Percentiles rank a stretch among this genome's conserved stretches.
Evolutionary conservation across 1,140 invertebrate species (phyloP).

Genomic region (Tenebrio molitor): DNA sequence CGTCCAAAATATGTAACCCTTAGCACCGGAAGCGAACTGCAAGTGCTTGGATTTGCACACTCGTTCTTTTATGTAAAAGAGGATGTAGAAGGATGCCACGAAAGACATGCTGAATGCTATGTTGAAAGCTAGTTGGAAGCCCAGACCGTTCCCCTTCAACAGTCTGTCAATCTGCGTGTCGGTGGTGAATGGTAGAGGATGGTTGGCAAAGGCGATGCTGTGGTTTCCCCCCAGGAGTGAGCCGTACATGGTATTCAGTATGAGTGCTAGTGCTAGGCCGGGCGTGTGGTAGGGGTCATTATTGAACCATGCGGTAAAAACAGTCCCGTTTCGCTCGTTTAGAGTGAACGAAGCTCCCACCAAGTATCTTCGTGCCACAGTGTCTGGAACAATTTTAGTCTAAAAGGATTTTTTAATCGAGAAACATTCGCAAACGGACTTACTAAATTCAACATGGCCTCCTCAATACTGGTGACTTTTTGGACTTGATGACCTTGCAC

Average conservation of each 20-base stretch:
- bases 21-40: conserved; percentile 82
- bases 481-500: conserved; percentile 10
- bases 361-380: conserved; percentile 65
- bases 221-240: conserved; percentile 59
- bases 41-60: conserved; percentile 74
- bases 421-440: no score
- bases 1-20: conserved; percentile 80
- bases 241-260: conserved; percentile 64
- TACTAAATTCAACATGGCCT: conserved; percentile 52
- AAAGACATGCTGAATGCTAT: conserved; percentile 78
- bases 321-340: conserved; percentile 22
- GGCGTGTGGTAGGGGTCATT: conserved; percentile 79
- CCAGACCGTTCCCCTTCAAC: conserved; percentile 60
- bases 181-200: conserved; percentile 75
- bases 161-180: conserved; percentile 46
- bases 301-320: conserved; percentile 71
- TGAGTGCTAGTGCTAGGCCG: conserved; percentile 55
- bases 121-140: conserved; percentile 75
- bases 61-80: conserved; percentile 77
- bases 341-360: conserved; percentile 66
- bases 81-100: conserved; percentile 80
- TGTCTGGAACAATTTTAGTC: conserved; percentile 48
- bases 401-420: no score
- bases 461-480: conserved; percentile 44
- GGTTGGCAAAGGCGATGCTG: conserved; percentile 75